Evolutionary conservation across 92 coral and sea anemone species (phyloP).

Genomic region (Actinernus sp.): DNA sequence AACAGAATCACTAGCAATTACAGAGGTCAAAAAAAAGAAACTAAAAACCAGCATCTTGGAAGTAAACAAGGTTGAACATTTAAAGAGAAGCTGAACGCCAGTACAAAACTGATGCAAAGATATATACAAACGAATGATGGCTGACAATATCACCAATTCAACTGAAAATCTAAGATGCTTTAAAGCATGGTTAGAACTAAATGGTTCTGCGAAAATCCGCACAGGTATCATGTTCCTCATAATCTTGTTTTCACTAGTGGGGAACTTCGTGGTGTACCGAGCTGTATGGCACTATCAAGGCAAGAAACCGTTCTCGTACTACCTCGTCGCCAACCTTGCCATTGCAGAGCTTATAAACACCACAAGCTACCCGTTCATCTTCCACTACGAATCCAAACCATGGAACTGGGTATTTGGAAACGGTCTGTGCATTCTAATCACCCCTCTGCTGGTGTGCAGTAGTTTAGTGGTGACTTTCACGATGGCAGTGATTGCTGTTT

Average conservation of each 20-base stretch:
- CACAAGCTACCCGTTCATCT: slow-evolving; percentile 33
- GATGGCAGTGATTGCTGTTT: slow-evolving; percentile 34
- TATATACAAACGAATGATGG: no score
- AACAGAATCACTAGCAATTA: no score
- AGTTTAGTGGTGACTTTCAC: slow-evolving; percentile 18
- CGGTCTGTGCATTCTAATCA: slow-evolving; percentile 9
- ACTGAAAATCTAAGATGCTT: no score
- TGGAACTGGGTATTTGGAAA: background rate
- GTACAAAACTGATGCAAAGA: no score
- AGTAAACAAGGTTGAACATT: no score
- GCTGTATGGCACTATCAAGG: slow-evolving; percentile 16
- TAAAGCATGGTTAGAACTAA: no score
- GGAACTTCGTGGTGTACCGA: background rate
- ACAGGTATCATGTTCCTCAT: background rate
- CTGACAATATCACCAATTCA: no score
- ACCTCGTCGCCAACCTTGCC: slow-evolving; percentile 37
- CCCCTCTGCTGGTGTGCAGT: slow-evolving; percentile 16
- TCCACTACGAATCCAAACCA: background rate
- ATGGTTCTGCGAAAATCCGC: no score
- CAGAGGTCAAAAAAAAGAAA: no score
- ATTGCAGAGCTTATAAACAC: no score
- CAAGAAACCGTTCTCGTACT: slow-evolving; percentile 28
- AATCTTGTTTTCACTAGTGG: background rate
- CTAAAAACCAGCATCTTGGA: no score
- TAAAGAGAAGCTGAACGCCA: no score